These are phyloP conservation scores for Scarus forsteni DNA, from an alignment of 2,797 vertebrate genomes.

Conservation along the genomic window DNA sequence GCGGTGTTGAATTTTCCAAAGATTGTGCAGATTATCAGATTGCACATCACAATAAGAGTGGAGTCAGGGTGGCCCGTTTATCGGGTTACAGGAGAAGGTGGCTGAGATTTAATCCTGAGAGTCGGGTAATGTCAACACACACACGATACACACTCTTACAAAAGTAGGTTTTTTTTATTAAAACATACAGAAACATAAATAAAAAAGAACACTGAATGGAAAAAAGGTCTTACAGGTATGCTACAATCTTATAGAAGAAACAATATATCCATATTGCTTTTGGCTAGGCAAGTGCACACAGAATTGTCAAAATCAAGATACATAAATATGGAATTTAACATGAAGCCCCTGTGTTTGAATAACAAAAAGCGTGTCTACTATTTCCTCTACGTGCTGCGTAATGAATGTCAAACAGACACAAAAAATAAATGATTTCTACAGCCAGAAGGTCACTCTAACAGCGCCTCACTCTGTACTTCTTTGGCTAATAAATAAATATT, in stretches of 20 bases:
- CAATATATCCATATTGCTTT: conserved; percentile 80
- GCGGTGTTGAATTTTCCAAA: conserved; percentile 39
- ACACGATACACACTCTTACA: conserved; percentile 53
- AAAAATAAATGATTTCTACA: conserved; percentile 80
- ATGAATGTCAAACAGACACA: conserved; percentile 78
- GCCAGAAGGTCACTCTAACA: conserved; percentile 79
- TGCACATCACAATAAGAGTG: conserved; percentile 35
- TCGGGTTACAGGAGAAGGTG: conserved; percentile 23
- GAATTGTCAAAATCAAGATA: conserved; percentile 82
- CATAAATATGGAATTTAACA: conserved; percentile 85
- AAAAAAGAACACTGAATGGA: conserved; percentile 77
- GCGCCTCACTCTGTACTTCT: conserved; percentile 77
- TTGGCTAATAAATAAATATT: conserved; percentile 90
- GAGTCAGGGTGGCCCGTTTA: conserved; percentile 35
- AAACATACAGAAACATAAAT: conserved; percentile 80
- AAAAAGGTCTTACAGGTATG: conserved; percentile 70
- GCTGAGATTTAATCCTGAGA: background rate
- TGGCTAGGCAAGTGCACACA: conserved; percentile 84
- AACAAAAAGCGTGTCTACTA: conserved; percentile 81
- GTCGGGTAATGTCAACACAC: conserved; percentile 3
- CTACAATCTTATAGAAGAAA: conserved; percentile 75
- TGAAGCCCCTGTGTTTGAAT: conserved; percentile 82
- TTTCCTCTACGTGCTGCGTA: conserved; percentile 78
- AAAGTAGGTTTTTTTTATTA: conserved; percentile 78
- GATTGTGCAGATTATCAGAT: conserved; percentile 39